Conservation (phyloP, 2,113 vertebrate genomes). For the Formicarius rufipectus region DNA sequence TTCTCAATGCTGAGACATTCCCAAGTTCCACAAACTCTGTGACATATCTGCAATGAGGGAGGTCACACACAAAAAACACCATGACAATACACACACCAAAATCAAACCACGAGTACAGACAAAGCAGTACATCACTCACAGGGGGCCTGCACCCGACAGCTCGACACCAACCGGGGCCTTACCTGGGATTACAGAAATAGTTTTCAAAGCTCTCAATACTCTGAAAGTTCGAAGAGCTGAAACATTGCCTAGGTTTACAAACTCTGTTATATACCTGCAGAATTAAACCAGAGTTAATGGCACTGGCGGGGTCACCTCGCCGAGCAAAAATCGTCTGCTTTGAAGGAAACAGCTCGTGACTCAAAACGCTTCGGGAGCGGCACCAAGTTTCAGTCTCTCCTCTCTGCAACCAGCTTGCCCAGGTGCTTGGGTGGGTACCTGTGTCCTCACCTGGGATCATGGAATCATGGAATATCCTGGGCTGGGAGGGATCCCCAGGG, state of each 20-base stretch:
- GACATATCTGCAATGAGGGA: slow-evolving; percentile 99
- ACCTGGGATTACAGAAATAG: slow-evolving; percentile 99
- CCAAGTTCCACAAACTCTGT: slow-evolving; percentile 99
- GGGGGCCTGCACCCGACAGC: slow-evolving; percentile 93
- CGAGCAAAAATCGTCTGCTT: background rate
- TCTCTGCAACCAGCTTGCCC: background rate
- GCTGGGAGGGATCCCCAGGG: too few relatives aligned
- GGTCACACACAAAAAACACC: slow-evolving; percentile 95
- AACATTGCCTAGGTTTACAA: slow-evolving; percentile 99
- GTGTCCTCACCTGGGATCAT: background rate
- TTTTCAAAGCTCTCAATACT: slow-evolving; percentile 99
- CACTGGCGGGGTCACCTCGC: slow-evolving; percentile 54
- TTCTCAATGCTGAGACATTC: slow-evolving; percentile 99
- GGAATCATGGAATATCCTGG: too few relatives aligned
- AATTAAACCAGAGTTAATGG: slow-evolving; percentile 97
- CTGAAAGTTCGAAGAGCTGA: slow-evolving; percentile 99
- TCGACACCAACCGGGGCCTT: slow-evolving; percentile 92
- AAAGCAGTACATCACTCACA: slow-evolving; percentile 88
- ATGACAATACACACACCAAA: slow-evolving; percentile 90
- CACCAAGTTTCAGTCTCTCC: background rate
- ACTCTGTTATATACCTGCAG: slow-evolving; percentile 99
- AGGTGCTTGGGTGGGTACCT: rapidly evolving
- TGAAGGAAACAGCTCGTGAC: slow-evolving; percentile 13
- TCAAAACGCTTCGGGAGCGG: background rate
- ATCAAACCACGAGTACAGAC: slow-evolving; percentile 83